Conservation (phyloP, 2,113 vertebrate species). For the Peromyscus californicus region DNA sequence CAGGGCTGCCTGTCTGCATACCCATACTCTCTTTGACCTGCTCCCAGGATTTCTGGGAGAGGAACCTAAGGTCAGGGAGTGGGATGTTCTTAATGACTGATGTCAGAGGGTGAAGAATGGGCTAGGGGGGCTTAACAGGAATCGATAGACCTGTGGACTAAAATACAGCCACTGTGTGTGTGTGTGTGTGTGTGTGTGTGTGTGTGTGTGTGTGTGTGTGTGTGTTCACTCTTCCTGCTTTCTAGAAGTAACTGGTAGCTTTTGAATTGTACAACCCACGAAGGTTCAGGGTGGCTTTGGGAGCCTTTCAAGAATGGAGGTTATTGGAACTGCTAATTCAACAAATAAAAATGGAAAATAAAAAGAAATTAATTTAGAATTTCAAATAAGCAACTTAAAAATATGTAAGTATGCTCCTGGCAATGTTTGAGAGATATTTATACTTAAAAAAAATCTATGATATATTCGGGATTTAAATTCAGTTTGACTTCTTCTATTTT, state of each 20-base stretch:
- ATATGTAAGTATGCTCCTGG: background rate
- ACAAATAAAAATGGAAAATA: background rate
- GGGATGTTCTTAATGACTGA: constrained; percentile 6
- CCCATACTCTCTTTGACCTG: background rate
- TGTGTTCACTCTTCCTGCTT: background rate
- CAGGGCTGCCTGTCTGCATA: background rate
- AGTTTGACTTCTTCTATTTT: background rate
- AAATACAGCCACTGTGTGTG: background rate
- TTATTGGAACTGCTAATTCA: background rate
- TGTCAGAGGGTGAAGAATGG: background rate
- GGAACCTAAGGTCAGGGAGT: constrained; percentile 2
- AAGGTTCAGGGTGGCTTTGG: rapidly evolving
- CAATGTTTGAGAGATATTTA: background rate
- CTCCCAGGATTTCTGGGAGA: constrained; percentile 41
- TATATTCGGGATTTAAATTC: constrained; percentile 19
- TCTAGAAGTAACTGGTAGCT: background rate
- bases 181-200: background rate
- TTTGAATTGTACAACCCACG: rapidly evolving
- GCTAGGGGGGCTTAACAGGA: background rate
- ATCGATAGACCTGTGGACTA: background rate
- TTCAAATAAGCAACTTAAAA: constrained; percentile 12
- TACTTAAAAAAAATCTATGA: background rate
- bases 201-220: background rate
- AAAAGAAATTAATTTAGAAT: background rate
- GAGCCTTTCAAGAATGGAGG: background rate